Conservation (phyloP, 1,140 invertebrate species). For the Trialeurodes vaporariorum region DNA sequence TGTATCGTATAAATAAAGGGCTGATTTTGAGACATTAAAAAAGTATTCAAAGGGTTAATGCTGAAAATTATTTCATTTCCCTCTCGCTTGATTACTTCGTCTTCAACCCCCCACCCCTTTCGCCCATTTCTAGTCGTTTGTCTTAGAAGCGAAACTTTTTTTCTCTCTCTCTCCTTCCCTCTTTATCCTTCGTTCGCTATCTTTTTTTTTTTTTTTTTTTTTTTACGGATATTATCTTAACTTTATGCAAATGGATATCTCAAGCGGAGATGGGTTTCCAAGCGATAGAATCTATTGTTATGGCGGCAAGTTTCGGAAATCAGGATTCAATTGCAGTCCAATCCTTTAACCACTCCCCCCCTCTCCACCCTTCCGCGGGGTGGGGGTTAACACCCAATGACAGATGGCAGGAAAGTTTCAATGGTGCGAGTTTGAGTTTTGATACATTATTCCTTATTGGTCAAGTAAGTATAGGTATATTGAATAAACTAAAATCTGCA, state of each 20-base stretch:
- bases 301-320: not conserved
- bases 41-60: not conserved
- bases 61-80: constrained; percentile 1
- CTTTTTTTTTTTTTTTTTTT: not conserved
- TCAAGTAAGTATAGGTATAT: too few species aligned
- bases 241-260: not conserved
- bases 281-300: not conserved
- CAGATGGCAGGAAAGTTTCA: too few species aligned
- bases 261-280: not conserved
- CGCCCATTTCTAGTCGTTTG: not conserved
- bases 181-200: too few species aligned
- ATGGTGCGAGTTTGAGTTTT: too few species aligned
- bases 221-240: not conserved
- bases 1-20: not conserved
- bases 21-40: not conserved
- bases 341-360: too few species aligned
- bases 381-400: too few species aligned
- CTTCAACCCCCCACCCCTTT: too few species aligned
- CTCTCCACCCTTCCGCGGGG: too few species aligned
- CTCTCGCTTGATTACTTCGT: not conserved
- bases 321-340: too few species aligned
- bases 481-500: too few species aligned
- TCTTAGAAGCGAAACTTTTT: not conserved
- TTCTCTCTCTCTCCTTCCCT: not conserved
- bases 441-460: too few species aligned